Conservation (phyloP, 2,888 invertebrate species). For the Synanthedon formicaeformis region DNA sequence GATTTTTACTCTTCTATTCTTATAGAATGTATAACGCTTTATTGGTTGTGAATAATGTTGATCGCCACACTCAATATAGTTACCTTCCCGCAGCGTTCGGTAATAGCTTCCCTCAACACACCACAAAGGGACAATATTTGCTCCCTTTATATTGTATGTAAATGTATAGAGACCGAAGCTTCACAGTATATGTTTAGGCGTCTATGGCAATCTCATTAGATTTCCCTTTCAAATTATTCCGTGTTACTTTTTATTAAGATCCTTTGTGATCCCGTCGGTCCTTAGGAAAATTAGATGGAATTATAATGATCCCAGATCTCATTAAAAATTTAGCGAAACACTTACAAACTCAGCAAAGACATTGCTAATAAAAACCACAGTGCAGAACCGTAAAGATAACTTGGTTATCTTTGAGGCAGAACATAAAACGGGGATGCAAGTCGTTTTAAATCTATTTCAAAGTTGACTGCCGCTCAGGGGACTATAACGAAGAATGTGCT, state of each 20-base stretch:
- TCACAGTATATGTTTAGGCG: slow-evolving; percentile 3
- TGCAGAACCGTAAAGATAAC: background rate
- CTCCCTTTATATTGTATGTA: background rate
- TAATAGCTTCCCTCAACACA: slow-evolving; percentile 1
- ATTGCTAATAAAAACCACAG: background rate
- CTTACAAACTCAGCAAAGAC: background rate
- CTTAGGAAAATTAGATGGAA: too few species aligned
- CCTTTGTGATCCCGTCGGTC: background rate
- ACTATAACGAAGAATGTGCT: background rate
- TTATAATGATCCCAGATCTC: too few species aligned
- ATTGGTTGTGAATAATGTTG: too few species aligned
- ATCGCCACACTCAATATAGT: background rate
- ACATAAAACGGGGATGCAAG: slow-evolving; percentile 17
- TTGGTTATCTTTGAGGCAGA: slow-evolving; percentile 16
- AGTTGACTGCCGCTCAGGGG: slow-evolving; percentile 19
- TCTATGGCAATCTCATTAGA: slow-evolving; percentile 9
- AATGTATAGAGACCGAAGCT: background rate
- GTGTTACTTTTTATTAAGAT: slow-evolving; percentile 13
- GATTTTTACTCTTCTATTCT: too few species aligned
- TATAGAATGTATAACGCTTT: too few species aligned
- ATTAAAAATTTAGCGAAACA: too few species aligned
- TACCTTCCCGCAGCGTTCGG: background rate
- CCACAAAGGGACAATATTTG: slow-evolving; percentile 1
- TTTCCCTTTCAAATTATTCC: slow-evolving; percentile 8
- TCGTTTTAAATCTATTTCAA: slow-evolving; percentile 22